Percentiles rank a stretch among this genome's conserved stretches.
phyloP scores from a whole-genome alignment of 1,140 invertebrate species.

The Agrypnia vestita region DNA sequence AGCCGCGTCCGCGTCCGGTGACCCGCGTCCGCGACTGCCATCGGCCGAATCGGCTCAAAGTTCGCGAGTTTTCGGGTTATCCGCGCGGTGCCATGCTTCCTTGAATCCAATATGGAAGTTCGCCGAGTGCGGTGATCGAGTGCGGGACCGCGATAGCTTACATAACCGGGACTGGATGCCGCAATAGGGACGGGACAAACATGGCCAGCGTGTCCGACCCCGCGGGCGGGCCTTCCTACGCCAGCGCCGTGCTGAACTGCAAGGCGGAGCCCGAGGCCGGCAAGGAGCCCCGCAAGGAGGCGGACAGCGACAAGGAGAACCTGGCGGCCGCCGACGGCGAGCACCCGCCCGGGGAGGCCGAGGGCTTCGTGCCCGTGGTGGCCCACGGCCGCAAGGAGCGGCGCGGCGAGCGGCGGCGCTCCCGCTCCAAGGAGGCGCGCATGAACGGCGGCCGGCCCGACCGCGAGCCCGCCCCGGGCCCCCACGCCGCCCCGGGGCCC shows the following conservation, averaged over 20 bases:
- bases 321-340: conserved; percentile 69
- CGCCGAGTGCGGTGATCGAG: conserved; percentile 34
- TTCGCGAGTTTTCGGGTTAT: conserved; percentile 29
- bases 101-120: conserved; percentile 57
- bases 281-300: conserved; percentile 62
- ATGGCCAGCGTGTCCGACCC: conserved; percentile 58
- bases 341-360: conserved; percentile 70
- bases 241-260: conserved; percentile 70
- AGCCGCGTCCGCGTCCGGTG: neutral
- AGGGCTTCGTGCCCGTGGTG: conserved; percentile 71
- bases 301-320: conserved; percentile 67
- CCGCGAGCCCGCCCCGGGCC: conserved; percentile 64
- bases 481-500: conserved; percentile 62
- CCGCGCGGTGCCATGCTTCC: conserved; percentile 41
- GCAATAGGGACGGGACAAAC: neutral
- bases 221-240: conserved; percentile 70
- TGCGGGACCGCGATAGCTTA: conserved; percentile 32
- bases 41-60: neutral
- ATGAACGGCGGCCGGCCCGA: conserved; percentile 57
- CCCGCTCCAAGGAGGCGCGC: conserved; percentile 64
- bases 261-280: conserved; percentile 8
- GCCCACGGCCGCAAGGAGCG: conserved; percentile 64
- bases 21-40: neutral
- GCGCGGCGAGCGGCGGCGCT: conserved; percentile 58
- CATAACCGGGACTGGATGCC: conserved; percentile 6